A percentile compares a stretch with the other conserved stretches of the same genome.
These are phyloP conservation scores for Xenus cinereus DNA, from an alignment of 2,113 vertebrate species.

Conservation along the genomic window DNA sequence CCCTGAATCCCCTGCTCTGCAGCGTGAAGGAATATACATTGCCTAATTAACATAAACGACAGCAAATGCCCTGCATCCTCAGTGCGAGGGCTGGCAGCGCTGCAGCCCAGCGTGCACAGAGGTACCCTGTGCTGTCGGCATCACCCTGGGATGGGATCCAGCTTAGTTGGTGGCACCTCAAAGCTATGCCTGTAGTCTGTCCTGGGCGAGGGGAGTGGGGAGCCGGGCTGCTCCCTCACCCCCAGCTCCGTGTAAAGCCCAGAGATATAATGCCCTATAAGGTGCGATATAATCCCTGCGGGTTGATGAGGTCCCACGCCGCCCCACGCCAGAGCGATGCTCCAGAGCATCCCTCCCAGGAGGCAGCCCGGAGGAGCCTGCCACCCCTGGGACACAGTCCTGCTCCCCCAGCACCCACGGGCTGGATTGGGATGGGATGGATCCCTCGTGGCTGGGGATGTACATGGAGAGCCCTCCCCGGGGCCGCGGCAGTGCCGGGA, in stretches of 20 bases:
- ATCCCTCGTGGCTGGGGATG: background rate
- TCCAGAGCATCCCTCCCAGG: background rate
- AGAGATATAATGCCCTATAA: rapidly evolving
- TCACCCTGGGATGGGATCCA: background rate
- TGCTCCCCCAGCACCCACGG: background rate
- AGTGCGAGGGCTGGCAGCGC: rapidly evolving
- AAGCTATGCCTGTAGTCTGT: background rate
- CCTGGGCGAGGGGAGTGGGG: background rate
- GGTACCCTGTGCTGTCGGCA: background rate
- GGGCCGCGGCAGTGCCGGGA: rapidly evolving
- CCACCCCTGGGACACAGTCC: background rate
- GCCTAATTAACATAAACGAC: background rate
- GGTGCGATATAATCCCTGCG: background rate
- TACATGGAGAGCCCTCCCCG: background rate
- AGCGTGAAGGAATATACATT: background rate
- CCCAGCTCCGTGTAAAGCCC: background rate
- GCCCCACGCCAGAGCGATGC: background rate
- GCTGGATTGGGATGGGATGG: background rate
- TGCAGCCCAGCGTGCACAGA: background rate
- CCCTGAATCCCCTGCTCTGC: background rate
- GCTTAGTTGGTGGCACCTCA: background rate
- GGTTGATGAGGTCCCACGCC: background rate
- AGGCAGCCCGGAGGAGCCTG: background rate
- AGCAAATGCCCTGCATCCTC: background rate
- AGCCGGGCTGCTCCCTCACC: background rate